Conservation (phyloP, 2,888 invertebrate species). For the Macaria liturata region DNA sequence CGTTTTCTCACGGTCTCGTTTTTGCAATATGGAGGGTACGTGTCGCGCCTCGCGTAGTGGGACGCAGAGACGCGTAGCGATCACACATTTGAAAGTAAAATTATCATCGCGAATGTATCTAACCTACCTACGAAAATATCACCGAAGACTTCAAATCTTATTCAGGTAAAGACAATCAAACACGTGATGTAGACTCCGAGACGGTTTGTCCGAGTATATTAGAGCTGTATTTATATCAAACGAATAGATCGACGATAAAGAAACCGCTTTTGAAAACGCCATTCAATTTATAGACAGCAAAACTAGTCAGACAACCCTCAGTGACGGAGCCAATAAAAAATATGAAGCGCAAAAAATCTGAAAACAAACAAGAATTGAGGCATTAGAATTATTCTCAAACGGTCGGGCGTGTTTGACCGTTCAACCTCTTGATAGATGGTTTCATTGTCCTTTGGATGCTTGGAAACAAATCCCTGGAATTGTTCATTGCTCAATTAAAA, state of each 20-base stretch:
- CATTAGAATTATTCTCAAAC: conserved; percentile 21
- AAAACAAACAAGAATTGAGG: conserved; percentile 27
- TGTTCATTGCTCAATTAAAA: conserved; percentile 23
- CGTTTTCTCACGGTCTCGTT: conserved; percentile 35
- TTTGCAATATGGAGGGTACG: conserved; percentile 14
- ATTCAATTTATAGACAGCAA: background rate
- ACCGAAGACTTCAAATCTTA: too few species aligned
- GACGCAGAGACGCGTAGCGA: conserved; percentile 7
- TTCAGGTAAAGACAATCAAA: too few species aligned
- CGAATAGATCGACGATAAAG: too few species aligned
- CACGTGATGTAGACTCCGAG: too few species aligned
- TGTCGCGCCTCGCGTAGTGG: conserved; percentile 8
- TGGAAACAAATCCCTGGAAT: conserved; percentile 9
- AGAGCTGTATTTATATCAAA: too few species aligned
- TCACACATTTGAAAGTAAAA: conserved; percentile 14
- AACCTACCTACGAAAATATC: background rate
- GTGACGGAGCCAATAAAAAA: conserved; percentile 5
- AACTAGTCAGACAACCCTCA: background rate
- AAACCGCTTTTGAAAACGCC: background rate
- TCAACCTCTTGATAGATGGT: conserved; percentile 31
- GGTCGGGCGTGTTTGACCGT: conserved; percentile 31
- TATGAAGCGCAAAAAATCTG: conserved; percentile 3
- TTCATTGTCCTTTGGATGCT: conserved; percentile 30
- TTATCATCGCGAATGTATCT: conserved; percentile 2
- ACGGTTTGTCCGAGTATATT: too few species aligned